Percentiles rank a stretch among this genome's conserved stretches.
Conservation (phyloP, 1,140 invertebrate species). For the Aphidius ervi region DNA sequence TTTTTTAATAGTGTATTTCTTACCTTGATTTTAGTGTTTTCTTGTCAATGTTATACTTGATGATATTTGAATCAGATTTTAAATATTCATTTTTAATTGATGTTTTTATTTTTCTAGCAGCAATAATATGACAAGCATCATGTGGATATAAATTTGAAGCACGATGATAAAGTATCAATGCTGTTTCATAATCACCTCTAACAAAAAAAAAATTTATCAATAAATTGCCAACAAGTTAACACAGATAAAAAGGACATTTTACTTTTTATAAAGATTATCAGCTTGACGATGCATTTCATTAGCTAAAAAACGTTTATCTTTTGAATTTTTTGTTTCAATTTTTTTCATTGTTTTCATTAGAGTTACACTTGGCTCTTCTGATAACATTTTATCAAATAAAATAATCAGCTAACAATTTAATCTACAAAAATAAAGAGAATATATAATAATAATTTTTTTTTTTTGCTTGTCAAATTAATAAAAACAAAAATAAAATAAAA, state of each 20-base stretch:
- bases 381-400: not conserved
- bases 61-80: no score
- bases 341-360: constrained; percentile 21
- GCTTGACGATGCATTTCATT: constrained; percentile 36
- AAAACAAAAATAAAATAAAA: not conserved
- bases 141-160: constrained; percentile 34
- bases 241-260: not conserved
- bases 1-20: no score
- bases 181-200: constrained; percentile 43
- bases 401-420: no score
- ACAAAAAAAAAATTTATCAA: constrained; percentile 1
- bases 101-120: constrained; percentile 27
- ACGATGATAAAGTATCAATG: constrained; percentile 41
- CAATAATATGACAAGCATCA: constrained; percentile 31
- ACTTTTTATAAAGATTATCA: constrained; percentile 34
- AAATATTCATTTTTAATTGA: constrained; percentile 22
- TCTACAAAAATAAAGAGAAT: no score
- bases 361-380: constrained; percentile 16
- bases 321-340: constrained; percentile 10
- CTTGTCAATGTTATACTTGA: no score
- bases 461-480: not conserved
- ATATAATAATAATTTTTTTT: no score
- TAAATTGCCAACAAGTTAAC: not conserved
- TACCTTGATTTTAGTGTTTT: no score
- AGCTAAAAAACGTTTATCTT: constrained; percentile 27